Base-by-base conservation (phyloP, 2,888 invertebrate species). In the Aleiodes alternator region DNA sequence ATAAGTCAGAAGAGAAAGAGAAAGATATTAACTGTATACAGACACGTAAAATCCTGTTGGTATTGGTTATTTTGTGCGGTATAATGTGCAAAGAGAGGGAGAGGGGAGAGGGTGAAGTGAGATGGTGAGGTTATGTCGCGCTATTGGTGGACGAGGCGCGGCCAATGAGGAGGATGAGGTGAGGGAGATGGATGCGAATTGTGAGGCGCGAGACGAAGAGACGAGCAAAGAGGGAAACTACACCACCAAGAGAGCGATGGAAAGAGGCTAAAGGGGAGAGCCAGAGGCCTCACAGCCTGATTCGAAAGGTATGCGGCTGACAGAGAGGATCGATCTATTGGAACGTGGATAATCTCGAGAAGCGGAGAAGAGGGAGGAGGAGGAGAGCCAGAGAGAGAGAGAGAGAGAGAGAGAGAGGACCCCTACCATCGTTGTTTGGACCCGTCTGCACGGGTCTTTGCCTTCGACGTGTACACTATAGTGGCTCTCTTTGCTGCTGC, bases 281-380 rank as follows among this genome's bases (percentile, higher is more conserved):
- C 64, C 68, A 73, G 76, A 73, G 76, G 64, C 57, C 51, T 59
- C 61, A 71, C 61, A 71, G 48, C 69, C 76, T 72, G 75, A 76
- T 78, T 72, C 82, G 78, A 84, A 83, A 84, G 85, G 83, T 85
- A 85, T 84, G 84, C 83, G 84, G 84, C 82, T 85, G 86, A 87
- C 84, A 84, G 84, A 85, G 87, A 87, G 84, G 82, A 84, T 85
- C 85, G 85, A 87, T 87, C 84, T 85, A 86, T 87, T 84, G 87
- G 84, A 86, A 86, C 85, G 79, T 79, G 80, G 79, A 81, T 78
- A 80, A 81, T 79, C 80, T 80, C 80, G 79, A 79, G 78, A 78
- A 72, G 75, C 43, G 61, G 16, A 31, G 29, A 23, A 23, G 68
- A 57, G 61, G 69, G 29, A 69, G 72, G 69, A 72, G 55, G 43